Percentiles rank a stretch among this genome's conserved stretches.
phyloP scores from a whole-genome alignment of 2,888 invertebrate genomes.

The Monoplex corrugatus region DNA sequence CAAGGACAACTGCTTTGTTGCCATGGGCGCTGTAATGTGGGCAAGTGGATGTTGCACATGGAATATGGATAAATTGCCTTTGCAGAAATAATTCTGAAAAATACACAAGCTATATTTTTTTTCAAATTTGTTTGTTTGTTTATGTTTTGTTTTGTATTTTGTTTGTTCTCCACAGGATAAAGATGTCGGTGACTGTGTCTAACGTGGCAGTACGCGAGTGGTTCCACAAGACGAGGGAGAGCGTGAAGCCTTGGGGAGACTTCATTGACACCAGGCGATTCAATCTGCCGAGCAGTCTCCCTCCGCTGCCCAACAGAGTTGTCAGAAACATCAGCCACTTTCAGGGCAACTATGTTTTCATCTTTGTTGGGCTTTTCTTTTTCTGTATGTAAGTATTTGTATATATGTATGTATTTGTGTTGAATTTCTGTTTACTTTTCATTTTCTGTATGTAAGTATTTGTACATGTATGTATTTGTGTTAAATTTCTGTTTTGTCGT shows the following conservation, averaged over 20 bases:
- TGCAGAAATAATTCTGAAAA: too few species aligned
- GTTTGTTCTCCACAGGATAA: too few species aligned
- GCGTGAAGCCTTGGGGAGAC: constrained; percentile 89
- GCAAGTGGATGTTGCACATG: too few species aligned
- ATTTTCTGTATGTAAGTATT: background rate
- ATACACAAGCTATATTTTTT: too few species aligned
- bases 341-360: constrained; percentile 95
- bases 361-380: constrained; percentile 91
- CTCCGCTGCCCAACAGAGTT: constrained; percentile 89
- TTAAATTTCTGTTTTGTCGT: background rate
- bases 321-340: constrained; percentile 93
- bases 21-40: too few species aligned
- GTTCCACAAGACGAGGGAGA: constrained; percentile 85
- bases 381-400: constrained; percentile 92
- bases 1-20: too few species aligned
- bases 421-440: constrained; percentile 54
- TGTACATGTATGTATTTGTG: background rate
- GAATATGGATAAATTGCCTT: too few species aligned
- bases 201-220: constrained; percentile 83
- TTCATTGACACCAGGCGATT: constrained; percentile 84
- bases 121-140: too few species aligned
- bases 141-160: too few species aligned
- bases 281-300: constrained; percentile 89
- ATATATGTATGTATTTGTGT: background rate
- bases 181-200: constrained; percentile 73